Evolutionary conservation across 2,113 vertebrate genomes (phyloP).

Genomic region (Nycticryphes semicollaris): DNA sequence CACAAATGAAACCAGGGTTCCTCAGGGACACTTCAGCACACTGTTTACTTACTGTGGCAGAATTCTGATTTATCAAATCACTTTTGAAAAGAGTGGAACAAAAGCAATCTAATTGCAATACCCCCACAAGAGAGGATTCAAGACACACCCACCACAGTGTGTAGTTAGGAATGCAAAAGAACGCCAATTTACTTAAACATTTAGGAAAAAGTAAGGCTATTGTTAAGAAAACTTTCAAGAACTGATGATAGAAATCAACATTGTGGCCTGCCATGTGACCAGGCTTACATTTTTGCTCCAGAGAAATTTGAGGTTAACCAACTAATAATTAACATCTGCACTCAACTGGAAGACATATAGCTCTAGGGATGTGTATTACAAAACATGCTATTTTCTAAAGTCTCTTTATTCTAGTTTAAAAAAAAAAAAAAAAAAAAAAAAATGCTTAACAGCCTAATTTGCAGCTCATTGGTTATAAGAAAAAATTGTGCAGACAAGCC

Average conservation of each 20-base stretch:
- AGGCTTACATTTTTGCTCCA: slow-evolving; percentile 9
- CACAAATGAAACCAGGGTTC: background rate
- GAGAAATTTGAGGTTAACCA: slow-evolving; percentile 57
- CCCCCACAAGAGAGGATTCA: background rate
- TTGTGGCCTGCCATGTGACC: background rate
- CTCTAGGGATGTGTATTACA: slow-evolving; percentile 49
- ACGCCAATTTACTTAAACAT: background rate
- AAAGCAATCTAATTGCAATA: background rate
- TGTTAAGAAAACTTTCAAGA: background rate
- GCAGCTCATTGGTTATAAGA: slow-evolving; percentile 19
- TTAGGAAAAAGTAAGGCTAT: background rate
- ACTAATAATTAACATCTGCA: slow-evolving; percentile 64
- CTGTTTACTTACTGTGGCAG: background rate
- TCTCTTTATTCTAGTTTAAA: background rate
- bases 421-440: background rate
- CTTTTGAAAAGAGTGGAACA: background rate
- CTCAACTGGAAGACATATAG: slow-evolving; percentile 34
- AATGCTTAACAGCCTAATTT: background rate
- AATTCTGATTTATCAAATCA: background rate
- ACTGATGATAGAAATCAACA: slow-evolving; percentile 15
- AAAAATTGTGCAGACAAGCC: background rate
- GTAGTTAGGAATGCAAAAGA: background rate
- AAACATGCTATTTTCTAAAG: slow-evolving; percentile 35
- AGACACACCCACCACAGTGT: background rate
- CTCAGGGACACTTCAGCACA: background rate